Evolutionary conservation across 1,140 invertebrate species (phyloP), one percentile per base, ranked within the genome.

Genomic region (Glomeris maerens): DNA sequence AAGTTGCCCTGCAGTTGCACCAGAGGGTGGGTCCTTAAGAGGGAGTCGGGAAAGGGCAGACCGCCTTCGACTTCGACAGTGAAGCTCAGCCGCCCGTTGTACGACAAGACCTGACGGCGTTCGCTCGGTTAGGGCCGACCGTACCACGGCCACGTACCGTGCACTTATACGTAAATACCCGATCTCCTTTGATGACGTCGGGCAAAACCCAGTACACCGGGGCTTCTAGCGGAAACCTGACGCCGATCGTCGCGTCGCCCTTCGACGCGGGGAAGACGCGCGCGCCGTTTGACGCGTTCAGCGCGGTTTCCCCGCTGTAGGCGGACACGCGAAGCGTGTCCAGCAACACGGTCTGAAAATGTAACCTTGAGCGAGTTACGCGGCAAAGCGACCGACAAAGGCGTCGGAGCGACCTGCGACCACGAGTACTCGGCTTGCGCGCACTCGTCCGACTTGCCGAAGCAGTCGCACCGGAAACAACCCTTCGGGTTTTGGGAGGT

Each of bases 381-480:
- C 56, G 55, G 13, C 57, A 55, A 27, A 61, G 52, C 1, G 47
- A 27, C 27, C n/a, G n/a, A n/a, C n/a, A n/a, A n/a, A n/a, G n/a
- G n/a, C n/a, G n/a, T 62, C 5, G 63, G 48, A 13, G 50, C 52
- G 63, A 72, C 69, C 59, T 83, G 78, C 2, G 79, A 79, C 76
- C 88, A 83, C 14, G 79, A 78, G 31, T 84, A 77, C 20, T 75
- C 73, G 3, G 84, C 82, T 62, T 88, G 81, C 31, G 74, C 74
- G 62, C 89, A 94, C 29, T 75, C 67, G 0, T 75, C 74, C 7
- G 81, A 80, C 58, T 85, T 73, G 0, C 81, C 83, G 61, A 92
- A 94, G 67, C 89, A 93, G 68, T 89, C 93, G 64, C 89, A 92
- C 52, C 81, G 74, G 0, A 81, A 88, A 62, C 89, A 94, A 2